Conservation (phyloP, 2,113 vertebrate genomes). For the Dunckerocampus dactyliophorus region DNA sequence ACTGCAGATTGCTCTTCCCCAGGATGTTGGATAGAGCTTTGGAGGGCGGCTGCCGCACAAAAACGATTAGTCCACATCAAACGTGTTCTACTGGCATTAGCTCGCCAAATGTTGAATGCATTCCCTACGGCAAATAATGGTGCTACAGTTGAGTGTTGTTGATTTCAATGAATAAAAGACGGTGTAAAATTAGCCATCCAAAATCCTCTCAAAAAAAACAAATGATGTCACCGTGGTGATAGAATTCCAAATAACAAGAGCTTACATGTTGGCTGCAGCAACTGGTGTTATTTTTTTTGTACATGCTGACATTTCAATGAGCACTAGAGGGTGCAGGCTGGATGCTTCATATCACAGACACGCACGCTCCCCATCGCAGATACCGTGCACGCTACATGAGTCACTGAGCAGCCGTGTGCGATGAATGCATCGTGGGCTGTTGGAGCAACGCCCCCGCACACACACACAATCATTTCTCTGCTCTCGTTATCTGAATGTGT, state of each 20-base stretch:
- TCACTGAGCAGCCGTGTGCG: slow-evolving; percentile 69
- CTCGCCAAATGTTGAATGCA: no score
- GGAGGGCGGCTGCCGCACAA: slow-evolving; percentile 79
- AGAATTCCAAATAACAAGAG: slow-evolving; percentile 27
- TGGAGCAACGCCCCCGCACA: slow-evolving; percentile 65
- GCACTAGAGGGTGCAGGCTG: slow-evolving; percentile 37
- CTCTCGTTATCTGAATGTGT: slow-evolving; percentile 12
- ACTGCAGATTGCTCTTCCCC: slow-evolving; percentile 97
- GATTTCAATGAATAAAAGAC: slow-evolving; percentile 1
- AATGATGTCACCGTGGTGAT: slow-evolving; percentile 5
- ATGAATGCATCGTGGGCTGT: slow-evolving; percentile 67
- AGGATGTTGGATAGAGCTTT: slow-evolving; percentile 91
- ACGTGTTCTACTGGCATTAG: no score
- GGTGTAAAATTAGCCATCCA: slow-evolving; percentile 23
- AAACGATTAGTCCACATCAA: slow-evolving; percentile 8
- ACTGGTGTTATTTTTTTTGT: slow-evolving; percentile 31
- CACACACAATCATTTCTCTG: slow-evolving; percentile 5
- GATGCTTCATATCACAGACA: slow-evolving; percentile 49
- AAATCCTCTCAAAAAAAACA: neutral
- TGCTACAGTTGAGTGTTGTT: neutral
- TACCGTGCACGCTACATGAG: slow-evolving; percentile 73
- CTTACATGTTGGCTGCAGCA: slow-evolving; percentile 24
- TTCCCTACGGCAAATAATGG: neutral
- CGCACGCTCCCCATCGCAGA: slow-evolving; percentile 63
- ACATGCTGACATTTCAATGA: slow-evolving; percentile 50